Evolutionary conservation across 1,140 invertebrate species (phyloP), one percentile per base, ranked within the genome.

Genomic region (Palaemon carinicauda): DNA sequence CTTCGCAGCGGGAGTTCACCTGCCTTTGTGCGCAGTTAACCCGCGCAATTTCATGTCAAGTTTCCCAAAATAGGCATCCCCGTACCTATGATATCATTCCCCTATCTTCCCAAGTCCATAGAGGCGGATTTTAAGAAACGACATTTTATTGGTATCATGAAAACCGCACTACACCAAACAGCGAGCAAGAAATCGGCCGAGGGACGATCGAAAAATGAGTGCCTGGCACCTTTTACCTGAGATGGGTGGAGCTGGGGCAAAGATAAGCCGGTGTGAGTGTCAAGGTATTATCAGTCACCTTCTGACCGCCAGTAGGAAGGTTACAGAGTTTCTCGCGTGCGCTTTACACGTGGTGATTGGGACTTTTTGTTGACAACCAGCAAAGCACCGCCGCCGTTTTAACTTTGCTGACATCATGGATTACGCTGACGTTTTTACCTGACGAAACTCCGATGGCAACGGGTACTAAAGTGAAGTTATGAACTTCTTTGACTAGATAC

Each of bases 251-350:
- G 81, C 81, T 53, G 77, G 60, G 50, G 65, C 77, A 79, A 51
- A 82, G 81, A 82, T 82, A 82, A 82, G 81, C 81, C 24, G 69
- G 80, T 51, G 81, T 71, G 65, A 82, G 81, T 56, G 81, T 33
- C 81, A 73, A 82, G 81, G 81, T 74, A 69, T 74, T 51, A 82
- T 82, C 81, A 82, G 81, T 82, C 81, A 82, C 81, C 81, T 69
- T 82, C 50, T 53, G 81, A 53, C 65, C 81, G 81, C 52, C 65
- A 51, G 15, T 15, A 53, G 69, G 19, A 41, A 19, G 60, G 80
- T 82, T 82, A 69, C 74, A 24, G 81, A 41, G 19, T 24, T 15
- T 29, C 60, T 33, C 31, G 10, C 56, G 29, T n/a, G 29, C 31
- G 24, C 56, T 19, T 24, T 41, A 50, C 80, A 81, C 80, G 80